Percentiles rank a stretch among this genome's conserved stretches.
Evolutionary conservation across 2,113 vertebrate species (phyloP).

Genomic region (Elachura formosa): DNA sequence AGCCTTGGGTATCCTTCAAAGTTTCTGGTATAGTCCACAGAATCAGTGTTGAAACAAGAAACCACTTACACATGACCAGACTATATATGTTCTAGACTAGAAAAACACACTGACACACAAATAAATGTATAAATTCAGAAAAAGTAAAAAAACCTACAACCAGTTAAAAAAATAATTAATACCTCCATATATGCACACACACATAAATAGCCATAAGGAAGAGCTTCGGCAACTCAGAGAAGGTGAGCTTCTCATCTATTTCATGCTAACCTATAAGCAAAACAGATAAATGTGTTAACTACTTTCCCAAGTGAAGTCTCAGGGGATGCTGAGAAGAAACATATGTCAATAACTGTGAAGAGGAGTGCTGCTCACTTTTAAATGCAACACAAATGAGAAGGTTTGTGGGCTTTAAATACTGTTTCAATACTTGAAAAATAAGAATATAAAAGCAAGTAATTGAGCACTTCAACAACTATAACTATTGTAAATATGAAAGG

Average conservation of each 20-base stretch:
- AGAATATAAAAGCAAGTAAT: background rate
- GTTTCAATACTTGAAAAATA: background rate
- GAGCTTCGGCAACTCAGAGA: background rate
- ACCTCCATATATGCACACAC: too few species aligned
- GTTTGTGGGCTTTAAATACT: background rate
- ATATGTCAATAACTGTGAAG: background rate
- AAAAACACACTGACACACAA: background rate
- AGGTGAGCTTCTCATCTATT: background rate
- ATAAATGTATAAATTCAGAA: background rate
- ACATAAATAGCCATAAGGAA: background rate
- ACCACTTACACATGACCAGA: background rate
- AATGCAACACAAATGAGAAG: background rate
- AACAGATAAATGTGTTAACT: conserved; percentile 2
- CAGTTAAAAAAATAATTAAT: background rate
- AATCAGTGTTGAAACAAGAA: background rate
- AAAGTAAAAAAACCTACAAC: background rate
- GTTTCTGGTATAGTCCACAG: background rate
- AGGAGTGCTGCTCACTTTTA: background rate
- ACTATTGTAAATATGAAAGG: background rate
- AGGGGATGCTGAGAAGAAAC: background rate
- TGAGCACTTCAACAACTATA: background rate
- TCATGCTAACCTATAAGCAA: background rate
- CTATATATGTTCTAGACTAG: too few species aligned
- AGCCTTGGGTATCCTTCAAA: background rate
- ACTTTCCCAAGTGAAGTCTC: background rate